These are phyloP conservation scores for Notospermus geniculatus DNA, from an alignment of 1,140 invertebrate species.

Conservation along the genomic window DNA sequence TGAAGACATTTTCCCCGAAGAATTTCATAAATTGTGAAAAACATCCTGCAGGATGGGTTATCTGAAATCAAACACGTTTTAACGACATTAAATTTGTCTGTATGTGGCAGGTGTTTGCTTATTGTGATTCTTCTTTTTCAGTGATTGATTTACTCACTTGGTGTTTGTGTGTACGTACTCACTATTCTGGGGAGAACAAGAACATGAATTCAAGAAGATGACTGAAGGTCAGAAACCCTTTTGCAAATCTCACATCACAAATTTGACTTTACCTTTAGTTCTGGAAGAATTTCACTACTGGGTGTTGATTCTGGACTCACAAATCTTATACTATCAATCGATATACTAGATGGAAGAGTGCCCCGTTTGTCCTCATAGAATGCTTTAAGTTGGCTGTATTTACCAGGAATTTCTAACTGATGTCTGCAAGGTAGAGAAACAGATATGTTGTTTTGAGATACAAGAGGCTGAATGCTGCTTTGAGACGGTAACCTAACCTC, in stretches of 20 bases:
- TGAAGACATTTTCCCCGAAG: slow-evolving; percentile 55
- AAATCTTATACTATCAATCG: slow-evolving; percentile 11
- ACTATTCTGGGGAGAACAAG: too few species aligned
- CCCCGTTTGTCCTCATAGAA: slow-evolving; percentile 55
- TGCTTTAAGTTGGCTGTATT: slow-evolving; percentile 49
- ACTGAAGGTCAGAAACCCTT: background rate
- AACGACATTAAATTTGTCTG: too few species aligned
- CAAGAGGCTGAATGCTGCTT: too few species aligned
- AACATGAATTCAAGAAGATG: background rate
- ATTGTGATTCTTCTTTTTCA: too few species aligned
- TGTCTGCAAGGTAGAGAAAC: slow-evolving; percentile 37
- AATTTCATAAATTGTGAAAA: slow-evolving; percentile 58
- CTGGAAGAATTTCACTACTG: slow-evolving; percentile 38
- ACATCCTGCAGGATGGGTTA: slow-evolving; percentile 56
- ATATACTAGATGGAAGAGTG: slow-evolving; percentile 26
- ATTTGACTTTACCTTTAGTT: slow-evolving; percentile 39
- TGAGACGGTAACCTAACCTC: too few species aligned
- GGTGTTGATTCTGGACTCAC: slow-evolving; percentile 39
- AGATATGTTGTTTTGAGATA: too few species aligned
- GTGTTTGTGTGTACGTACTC: too few species aligned
- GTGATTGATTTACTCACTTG: too few species aligned
- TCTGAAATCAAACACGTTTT: slow-evolving; percentile 37
- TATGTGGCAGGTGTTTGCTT: too few species aligned
- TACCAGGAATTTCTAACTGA: slow-evolving; percentile 54
- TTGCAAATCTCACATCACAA: background rate